phyloP scores from a whole-genome alignment of 1,140 invertebrate species.

The Belonocnema kinseyi region DNA sequence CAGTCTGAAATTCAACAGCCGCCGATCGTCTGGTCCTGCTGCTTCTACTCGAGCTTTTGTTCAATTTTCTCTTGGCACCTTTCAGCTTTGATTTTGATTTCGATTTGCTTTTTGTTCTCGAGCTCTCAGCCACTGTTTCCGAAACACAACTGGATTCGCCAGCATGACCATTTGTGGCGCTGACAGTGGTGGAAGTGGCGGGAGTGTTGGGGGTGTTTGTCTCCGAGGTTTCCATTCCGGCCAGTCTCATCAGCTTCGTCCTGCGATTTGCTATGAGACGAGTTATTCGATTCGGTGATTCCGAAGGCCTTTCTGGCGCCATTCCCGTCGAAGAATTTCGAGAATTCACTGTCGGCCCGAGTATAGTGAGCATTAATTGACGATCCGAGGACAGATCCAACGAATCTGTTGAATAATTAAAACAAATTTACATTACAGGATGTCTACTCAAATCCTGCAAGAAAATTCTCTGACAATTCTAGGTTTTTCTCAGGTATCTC shows the following conservation, averaged over 20 bases:
- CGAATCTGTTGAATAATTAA: conserved; percentile 53
- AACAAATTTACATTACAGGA: not conserved
- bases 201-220: conserved; percentile 1
- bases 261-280: conserved; percentile 68
- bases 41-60: conserved; percentile 40
- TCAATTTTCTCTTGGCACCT: conserved; percentile 62
- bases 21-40: conserved; percentile 50
- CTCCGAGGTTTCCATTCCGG: conserved; percentile 55
- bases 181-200: not conserved
- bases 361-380: conserved; percentile 56
- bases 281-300: conserved; percentile 69
- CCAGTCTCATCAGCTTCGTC: conserved; percentile 69
- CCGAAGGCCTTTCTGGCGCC: conserved; percentile 60
- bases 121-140: conserved; percentile 38
- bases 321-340: conserved; percentile 43
- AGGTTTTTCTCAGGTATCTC: no score
- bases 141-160: conserved; percentile 30
- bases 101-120: conserved; percentile 49
- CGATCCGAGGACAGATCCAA: conserved; percentile 47
- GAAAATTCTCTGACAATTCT: no score
- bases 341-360: conserved; percentile 54
- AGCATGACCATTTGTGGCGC: conserved; percentile 6
- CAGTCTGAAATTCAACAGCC: not conserved
- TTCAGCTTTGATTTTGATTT: conserved; percentile 64
- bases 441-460: no score